Percentiles rank a stretch among this genome's conserved stretches.
Conservation (phyloP, 2,797 vertebrate species). For the Galago senegalensis region DNA sequence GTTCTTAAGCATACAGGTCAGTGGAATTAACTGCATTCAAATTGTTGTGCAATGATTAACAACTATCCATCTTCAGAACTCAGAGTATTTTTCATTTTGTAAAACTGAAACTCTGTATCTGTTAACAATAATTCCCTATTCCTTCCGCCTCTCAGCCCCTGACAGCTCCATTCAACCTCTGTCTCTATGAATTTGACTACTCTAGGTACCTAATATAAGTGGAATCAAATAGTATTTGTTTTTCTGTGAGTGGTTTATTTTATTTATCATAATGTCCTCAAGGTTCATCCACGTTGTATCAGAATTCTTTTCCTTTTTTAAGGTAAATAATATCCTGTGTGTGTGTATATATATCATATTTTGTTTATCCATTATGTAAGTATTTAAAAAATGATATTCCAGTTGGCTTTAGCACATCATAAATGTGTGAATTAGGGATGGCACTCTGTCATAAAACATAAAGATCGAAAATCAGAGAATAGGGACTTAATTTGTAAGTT, state of each 20-base stretch:
- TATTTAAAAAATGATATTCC: background rate
- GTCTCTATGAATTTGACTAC: background rate
- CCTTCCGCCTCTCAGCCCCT: background rate
- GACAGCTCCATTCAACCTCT: background rate
- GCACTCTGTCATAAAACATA: background rate
- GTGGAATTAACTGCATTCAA: background rate
- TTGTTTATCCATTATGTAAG: background rate
- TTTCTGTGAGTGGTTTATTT: background rate
- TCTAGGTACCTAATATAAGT: background rate
- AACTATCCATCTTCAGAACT: background rate
- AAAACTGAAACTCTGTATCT: background rate
- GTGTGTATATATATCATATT: background rate
- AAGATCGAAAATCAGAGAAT: slow-evolving; percentile 45
- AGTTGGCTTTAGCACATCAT: background rate
- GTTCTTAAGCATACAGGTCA: background rate
- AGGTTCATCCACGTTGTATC: background rate
- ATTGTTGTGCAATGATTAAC: background rate
- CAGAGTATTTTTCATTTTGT: background rate
- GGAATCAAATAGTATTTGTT: background rate
- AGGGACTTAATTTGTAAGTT: background rate
- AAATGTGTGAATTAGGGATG: slow-evolving; percentile 15
- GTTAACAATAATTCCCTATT: background rate
- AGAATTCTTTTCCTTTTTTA: background rate
- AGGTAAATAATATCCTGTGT: background rate
- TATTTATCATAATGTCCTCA: background rate